These are phyloP conservation scores for Ptilorrhoa leucosticta DNA, from an alignment of 2,113 vertebrate genomes.

Conservation along the genomic window DNA sequence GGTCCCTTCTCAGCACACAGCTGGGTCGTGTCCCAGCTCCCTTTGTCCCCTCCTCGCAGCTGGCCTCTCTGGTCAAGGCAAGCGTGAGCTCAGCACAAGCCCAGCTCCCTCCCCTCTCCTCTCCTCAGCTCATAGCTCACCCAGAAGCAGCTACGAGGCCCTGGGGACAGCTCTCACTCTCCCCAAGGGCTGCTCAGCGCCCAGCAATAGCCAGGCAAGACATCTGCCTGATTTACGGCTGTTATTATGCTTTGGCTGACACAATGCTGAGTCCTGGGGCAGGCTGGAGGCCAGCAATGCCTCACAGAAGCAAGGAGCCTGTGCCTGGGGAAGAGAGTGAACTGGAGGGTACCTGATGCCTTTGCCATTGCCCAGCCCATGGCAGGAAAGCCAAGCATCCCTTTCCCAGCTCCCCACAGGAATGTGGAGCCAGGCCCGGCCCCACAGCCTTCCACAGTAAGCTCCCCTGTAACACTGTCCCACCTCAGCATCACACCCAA, in stretches of 20 bases:
- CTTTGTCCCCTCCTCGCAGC: background rate
- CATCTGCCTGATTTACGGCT: background rate
- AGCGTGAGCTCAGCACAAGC: fast-evolving
- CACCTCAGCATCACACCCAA: background rate
- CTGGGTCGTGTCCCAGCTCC: fast-evolving
- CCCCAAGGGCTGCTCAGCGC: background rate
- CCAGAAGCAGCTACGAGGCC: background rate
- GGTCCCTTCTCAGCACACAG: background rate
- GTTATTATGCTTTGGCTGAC: background rate
- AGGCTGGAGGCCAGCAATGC: background rate
- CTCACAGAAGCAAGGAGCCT: background rate
- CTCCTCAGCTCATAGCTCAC: background rate
- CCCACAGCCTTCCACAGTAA: background rate
- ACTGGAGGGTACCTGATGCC: background rate
- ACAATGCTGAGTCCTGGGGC: background rate
- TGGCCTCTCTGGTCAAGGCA: background rate
- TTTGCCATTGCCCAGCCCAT: background rate
- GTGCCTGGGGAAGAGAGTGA: background rate
- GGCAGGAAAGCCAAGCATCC: background rate
- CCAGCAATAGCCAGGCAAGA: background rate
- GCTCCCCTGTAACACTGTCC: background rate
- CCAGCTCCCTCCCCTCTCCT: background rate
- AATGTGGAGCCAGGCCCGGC: background rate
- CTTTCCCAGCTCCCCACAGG: background rate
- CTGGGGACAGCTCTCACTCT: background rate